Evolutionary conservation across 2,888 invertebrate species (phyloP).

Genomic region (Ariolimax columbianus): DNA sequence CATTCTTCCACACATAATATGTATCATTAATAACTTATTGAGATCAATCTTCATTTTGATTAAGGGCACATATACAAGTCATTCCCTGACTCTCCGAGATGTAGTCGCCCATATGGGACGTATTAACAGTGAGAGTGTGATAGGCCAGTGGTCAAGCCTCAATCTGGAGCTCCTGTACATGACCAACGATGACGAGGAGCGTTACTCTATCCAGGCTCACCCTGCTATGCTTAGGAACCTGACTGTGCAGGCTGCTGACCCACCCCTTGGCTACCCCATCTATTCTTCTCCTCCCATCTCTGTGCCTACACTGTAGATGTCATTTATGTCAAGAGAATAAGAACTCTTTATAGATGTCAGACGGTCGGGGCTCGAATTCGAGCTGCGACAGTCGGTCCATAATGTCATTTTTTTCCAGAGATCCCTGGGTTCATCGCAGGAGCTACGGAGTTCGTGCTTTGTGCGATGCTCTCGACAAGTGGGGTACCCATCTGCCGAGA

Average conservation of each 20-base stretch:
- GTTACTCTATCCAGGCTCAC: constrained; percentile 80
- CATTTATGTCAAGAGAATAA: too few relatives aligned
- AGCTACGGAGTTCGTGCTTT: too few relatives aligned
- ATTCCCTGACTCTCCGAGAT: constrained; percentile 76
- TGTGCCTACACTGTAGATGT: constrained; percentile 66
- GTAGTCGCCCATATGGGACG: constrained; percentile 75
- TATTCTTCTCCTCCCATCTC: constrained; percentile 74
- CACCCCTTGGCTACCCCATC: constrained; percentile 80
- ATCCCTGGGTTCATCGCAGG: too few relatives aligned
- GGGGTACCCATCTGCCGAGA: too few relatives aligned
- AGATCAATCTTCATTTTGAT: not conserved
- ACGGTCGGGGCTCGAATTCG: too few relatives aligned
- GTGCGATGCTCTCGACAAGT: too few relatives aligned
- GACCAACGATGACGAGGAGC: constrained; percentile 81
- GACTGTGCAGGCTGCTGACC: constrained; percentile 80
- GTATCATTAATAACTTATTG: not conserved
- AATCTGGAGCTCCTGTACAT: constrained; percentile 80
- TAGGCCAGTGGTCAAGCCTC: constrained; percentile 80
- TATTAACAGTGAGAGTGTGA: constrained; percentile 77
- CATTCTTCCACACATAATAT: too few relatives aligned
- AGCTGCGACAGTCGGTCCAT: too few relatives aligned
- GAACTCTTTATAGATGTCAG: too few relatives aligned
- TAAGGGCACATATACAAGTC: constrained; percentile 77
- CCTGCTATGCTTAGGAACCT: constrained; percentile 79
- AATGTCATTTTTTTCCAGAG: too few relatives aligned